Conservation (phyloP, 2,113 vertebrate genomes). For the Glaucomys volans region DNA sequence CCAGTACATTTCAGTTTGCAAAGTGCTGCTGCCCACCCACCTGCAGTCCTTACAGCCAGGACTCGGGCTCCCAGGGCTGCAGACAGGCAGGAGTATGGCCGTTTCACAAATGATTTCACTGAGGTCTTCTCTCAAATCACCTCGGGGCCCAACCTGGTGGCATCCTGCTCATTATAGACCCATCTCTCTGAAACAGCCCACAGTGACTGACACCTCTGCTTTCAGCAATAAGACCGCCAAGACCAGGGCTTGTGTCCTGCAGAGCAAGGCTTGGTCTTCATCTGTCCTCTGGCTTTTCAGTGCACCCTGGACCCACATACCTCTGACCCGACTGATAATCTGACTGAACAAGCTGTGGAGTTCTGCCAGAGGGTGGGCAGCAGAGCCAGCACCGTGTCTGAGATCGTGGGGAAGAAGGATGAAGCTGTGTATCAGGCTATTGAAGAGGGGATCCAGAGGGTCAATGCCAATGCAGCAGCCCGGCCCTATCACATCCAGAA, state of each 20-base stretch:
- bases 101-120: neutral
- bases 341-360: slow-evolving; percentile 89
- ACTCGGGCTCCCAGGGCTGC: too few species aligned
- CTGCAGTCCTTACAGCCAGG: fast-evolving
- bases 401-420: slow-evolving; percentile 88
- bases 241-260: neutral
- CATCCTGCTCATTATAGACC: neutral
- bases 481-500: slow-evolving; percentile 92
- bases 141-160: neutral
- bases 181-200: neutral
- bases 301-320: slow-evolving; percentile 88
- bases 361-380: slow-evolving; percentile 91
- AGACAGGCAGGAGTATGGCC: fast-evolving
- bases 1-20: neutral
- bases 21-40: neutral
- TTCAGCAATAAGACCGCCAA: neutral
- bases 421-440: slow-evolving; percentile 87
- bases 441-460: slow-evolving; percentile 90
- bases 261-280: neutral
- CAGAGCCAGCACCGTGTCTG: slow-evolving; percentile 88
- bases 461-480: slow-evolving; percentile 88
- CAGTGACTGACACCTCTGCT: neutral
- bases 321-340: slow-evolving; percentile 89
- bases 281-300: slow-evolving; percentile 78
- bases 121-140: neutral